A percentile compares a stretch with the other conserved stretches of the same genome.
Evolutionary conservation across 2,888 invertebrate species (phyloP).

Genomic region (Sepiola atlantica): DNA sequence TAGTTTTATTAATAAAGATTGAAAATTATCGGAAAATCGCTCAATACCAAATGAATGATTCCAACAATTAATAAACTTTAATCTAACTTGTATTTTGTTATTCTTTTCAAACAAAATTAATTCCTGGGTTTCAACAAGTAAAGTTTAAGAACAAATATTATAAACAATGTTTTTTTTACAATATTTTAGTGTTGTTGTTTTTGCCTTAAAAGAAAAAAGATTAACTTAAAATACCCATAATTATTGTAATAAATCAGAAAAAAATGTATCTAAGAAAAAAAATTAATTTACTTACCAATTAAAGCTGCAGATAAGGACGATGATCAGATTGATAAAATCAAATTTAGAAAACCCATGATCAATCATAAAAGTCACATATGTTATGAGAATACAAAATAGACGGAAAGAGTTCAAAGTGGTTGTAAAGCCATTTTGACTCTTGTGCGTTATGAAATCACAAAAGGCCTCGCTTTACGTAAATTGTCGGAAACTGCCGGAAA

Average conservation of each 20-base stretch:
- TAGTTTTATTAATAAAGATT: background rate
- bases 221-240: too few relatives aligned
- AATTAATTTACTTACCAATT: background rate
- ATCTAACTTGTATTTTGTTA: background rate
- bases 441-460: background rate
- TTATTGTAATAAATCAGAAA: background rate
- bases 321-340: background rate
- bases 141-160: background rate
- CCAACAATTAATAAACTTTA: background rate
- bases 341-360: background rate
- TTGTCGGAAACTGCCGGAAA: background rate
- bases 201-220: too few relatives aligned
- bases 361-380: background rate
- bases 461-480: background rate
- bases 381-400: background rate
- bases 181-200: too few relatives aligned
- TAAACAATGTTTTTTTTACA: background rate
- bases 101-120: background rate
- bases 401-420: background rate
- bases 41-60: background rate
- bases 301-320: slow-evolving; percentile 16
- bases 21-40: background rate
- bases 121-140: background rate
- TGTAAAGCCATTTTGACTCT: slow-evolving; percentile 13
- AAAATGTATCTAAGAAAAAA: background rate